A percentile compares a stretch with the other conserved stretches of the same genome.
Evolutionary conservation across 1,140 invertebrate species (phyloP).

Genomic region (Tribolium madens): DNA sequence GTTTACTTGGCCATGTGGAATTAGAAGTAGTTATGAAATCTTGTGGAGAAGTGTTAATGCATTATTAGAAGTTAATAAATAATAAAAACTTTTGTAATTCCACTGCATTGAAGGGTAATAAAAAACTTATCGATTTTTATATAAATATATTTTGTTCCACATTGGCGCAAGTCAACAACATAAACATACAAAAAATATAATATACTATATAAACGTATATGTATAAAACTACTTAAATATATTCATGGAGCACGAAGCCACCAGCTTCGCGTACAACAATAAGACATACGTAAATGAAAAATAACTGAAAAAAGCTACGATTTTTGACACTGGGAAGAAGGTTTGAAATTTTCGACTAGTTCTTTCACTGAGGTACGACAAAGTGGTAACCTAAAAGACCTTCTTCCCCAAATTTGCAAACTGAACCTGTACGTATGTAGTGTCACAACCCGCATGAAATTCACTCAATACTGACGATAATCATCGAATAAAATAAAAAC

Average conservation of each 20-base stretch:
- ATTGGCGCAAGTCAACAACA: constrained; percentile 66
- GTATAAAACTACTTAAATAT: constrained; percentile 57
- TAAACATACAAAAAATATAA: constrained; percentile 65
- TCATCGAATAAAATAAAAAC: constrained; percentile 24
- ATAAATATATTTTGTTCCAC: constrained; percentile 66
- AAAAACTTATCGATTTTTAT: constrained; percentile 58
- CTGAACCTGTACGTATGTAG: constrained; percentile 45
- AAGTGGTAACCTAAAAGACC: constrained; percentile 33
- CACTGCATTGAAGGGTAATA: constrained; percentile 31
- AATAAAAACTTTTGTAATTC: constrained; percentile 41
- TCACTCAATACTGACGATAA: constrained; percentile 52
- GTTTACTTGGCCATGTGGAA: constrained; percentile 64
- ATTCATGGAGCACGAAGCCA: constrained; percentile 19
- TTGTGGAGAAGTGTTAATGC: constrained; percentile 45
- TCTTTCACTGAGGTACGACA: constrained; percentile 32
- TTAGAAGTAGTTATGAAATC: constrained; percentile 58
- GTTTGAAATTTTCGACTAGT: constrained; percentile 45
- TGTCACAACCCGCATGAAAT: constrained; percentile 59
- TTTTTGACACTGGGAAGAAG: constrained; percentile 2
- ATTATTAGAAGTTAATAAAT: constrained; percentile 48
- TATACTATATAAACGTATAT: constrained; percentile 61
- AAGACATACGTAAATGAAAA: constrained; percentile 33
- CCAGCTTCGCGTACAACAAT: constrained; percentile 12
- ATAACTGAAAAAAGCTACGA: constrained; percentile 10
- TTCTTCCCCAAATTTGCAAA: constrained; percentile 2